Evolutionary conservation across 2,797 vertebrate genomes (phyloP).

Genomic region (Parauchenoglanis punctatus): DNA sequence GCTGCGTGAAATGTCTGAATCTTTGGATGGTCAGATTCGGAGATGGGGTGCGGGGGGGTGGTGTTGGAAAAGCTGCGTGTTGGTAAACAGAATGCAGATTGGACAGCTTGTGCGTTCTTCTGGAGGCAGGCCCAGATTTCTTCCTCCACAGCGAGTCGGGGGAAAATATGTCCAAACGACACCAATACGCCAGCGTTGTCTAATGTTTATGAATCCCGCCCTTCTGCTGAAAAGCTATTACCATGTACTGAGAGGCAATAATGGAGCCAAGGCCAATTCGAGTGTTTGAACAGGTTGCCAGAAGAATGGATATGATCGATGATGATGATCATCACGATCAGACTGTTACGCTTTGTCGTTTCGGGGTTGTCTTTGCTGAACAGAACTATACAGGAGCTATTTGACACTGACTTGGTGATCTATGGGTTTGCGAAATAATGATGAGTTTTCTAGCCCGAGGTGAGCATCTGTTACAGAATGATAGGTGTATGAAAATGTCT

Average conservation of each 20-base stretch:
- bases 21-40: conserved; percentile 19
- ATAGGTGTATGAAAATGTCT: conserved; percentile 18
- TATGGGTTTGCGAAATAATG: conserved; percentile 52
- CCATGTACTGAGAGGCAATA: conserved; percentile 25
- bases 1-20: conserved; percentile 30
- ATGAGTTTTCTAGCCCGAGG: conserved; percentile 44
- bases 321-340: conserved; percentile 9
- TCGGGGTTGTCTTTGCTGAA: neutral
- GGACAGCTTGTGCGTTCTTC: conserved; percentile 34
- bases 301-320: conserved; percentile 20
- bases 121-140: conserved; percentile 43
- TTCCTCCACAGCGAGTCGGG: conserved; percentile 26
- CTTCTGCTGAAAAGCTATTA: conserved; percentile 45
- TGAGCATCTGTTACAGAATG: conserved; percentile 53
- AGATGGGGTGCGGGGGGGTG: neutral
- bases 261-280: conserved; percentile 19
- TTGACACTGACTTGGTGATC: conserved; percentile 52
- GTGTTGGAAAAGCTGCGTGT: conserved; percentile 30
- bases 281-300: conserved; percentile 34
- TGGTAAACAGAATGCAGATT: conserved; percentile 49
- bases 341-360: neutral
- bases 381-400: conserved; percentile 12
- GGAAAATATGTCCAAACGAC: conserved; percentile 37
- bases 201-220: conserved; percentile 50
- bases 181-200: conserved; percentile 28